Conservation (phyloP, 2,888 invertebrate species). For the Caenorhabditis sinica region DNA sequence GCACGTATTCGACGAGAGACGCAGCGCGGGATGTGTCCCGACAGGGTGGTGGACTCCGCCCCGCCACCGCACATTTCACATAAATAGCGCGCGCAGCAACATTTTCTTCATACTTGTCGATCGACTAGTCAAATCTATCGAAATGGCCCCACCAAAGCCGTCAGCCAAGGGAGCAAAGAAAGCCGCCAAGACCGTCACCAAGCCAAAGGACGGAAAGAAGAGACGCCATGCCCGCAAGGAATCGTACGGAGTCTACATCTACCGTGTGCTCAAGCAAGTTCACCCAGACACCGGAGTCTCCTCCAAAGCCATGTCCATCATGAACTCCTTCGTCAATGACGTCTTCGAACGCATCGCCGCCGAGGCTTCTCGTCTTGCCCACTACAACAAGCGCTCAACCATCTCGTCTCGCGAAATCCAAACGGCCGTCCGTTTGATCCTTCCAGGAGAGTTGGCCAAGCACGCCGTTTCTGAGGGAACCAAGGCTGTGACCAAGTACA, state of each 20-base stretch:
- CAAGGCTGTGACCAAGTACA: constrained; percentile 70
- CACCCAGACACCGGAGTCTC: too few species aligned
- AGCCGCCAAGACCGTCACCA: constrained; percentile 77
- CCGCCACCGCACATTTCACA: constrained; percentile 22
- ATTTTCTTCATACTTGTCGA: constrained; percentile 7
- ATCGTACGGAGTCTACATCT: too few species aligned
- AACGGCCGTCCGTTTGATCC: constrained; percentile 80
- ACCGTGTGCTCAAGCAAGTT: too few species aligned
- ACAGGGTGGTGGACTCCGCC: neutral
- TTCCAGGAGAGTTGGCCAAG: constrained; percentile 70
- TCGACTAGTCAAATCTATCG: constrained; percentile 25
- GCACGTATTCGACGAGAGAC: neutral
- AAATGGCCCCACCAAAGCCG: constrained; percentile 77
- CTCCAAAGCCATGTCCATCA: too few species aligned
- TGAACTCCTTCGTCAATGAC: too few species aligned
- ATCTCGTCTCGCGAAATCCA: constrained; percentile 89
- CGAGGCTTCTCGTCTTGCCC: constrained; percentile 86
- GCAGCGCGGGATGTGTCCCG: neutral
- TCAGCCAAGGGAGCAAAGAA: constrained; percentile 83
- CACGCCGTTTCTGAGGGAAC: constrained; percentile 70
- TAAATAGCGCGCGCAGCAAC: neutral
- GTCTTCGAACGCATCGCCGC: constrained; percentile 89
- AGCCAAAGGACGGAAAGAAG: constrained; percentile 82
- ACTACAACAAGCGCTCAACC: constrained; percentile 88
- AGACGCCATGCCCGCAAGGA: constrained; percentile 35